These are phyloP conservation scores for Synanthedon andrenaeformis DNA, from an alignment of 2,888 invertebrate species.

Conservation along the genomic window DNA sequence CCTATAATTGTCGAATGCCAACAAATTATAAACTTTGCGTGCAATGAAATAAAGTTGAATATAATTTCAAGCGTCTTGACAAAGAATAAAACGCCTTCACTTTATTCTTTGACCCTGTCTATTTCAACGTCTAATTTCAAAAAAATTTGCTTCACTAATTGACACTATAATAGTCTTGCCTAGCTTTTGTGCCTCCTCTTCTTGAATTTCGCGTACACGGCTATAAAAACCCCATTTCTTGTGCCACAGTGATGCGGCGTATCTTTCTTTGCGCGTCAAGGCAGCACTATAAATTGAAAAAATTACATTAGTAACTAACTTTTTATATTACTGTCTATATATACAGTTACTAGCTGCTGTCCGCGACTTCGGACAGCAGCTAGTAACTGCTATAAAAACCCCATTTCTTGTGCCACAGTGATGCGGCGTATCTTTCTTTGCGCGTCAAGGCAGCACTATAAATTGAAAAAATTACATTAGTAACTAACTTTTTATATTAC, in stretches of 20 bases:
- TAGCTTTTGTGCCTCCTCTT: constrained; percentile 48
- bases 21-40: too few relatives aligned
- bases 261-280: constrained; percentile 34
- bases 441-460: constrained; percentile 16
- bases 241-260: constrained; percentile 48
- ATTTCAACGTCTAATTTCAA: too few relatives aligned
- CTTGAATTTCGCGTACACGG: constrained; percentile 39
- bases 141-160: too few relatives aligned
- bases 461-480: background rate
- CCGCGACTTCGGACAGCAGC: too few relatives aligned
- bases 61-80: too few relatives aligned
- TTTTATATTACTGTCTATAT: background rate
- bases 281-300: constrained; percentile 5
- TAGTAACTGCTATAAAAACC: constrained; percentile 48
- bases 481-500: background rate
- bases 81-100: too few relatives aligned
- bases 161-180: constrained; percentile 19
- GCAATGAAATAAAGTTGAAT: too few relatives aligned
- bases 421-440: constrained; percentile 45
- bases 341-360: too few relatives aligned
- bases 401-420: constrained; percentile 50
- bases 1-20: too few relatives aligned
- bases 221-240: constrained; percentile 52
- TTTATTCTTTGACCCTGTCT: too few relatives aligned
- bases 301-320: background rate